A percentile compares a stretch with the other conserved stretches of the same genome.
Conservation (phyloP, 2,888 invertebrate genomes). For the Petrolisthes cinctipes region DNA sequence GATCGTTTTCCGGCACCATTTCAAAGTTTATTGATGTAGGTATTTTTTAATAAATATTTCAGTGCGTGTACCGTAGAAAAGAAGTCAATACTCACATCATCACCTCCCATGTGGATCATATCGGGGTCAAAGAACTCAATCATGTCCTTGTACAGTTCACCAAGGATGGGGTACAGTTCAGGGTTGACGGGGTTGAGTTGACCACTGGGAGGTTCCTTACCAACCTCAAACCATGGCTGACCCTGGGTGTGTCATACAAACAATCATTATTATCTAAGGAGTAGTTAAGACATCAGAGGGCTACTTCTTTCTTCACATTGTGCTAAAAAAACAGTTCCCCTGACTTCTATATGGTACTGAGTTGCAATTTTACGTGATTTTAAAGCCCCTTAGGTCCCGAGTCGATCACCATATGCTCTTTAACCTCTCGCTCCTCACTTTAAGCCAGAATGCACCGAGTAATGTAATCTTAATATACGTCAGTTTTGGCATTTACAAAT, state of each 20-base stretch:
- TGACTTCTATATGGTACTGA: too few relatives aligned
- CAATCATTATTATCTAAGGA: too few relatives aligned
- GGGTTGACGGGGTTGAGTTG: conserved; percentile 57
- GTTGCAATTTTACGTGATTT: too few relatives aligned
- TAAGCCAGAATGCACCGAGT: too few relatives aligned
- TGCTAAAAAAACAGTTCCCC: too few relatives aligned
- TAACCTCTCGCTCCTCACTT: too few relatives aligned
- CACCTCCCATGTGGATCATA: conserved; percentile 61
- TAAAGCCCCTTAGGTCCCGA: too few relatives aligned
- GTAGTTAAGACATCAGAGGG: too few relatives aligned
- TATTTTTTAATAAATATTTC: neutral
- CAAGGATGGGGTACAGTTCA: conserved; percentile 52
- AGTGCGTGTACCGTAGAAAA: neutral
- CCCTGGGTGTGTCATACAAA: neutral
- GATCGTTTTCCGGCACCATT: neutral
- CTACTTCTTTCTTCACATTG: too few relatives aligned
- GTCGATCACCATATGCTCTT: too few relatives aligned
- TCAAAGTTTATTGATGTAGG: neutral
- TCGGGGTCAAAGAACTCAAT: conserved; percentile 51
- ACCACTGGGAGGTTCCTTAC: conserved; percentile 44
- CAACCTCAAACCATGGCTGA: conserved; percentile 76
- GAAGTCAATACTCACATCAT: conserved; percentile 34
- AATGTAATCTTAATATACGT: too few relatives aligned
- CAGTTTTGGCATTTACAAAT: neutral
- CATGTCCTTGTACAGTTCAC: conserved; percentile 52